Evolutionary conservation across 37 sponge, comb jelly and placozoan genomes (phyloP), one percentile per base, ranked within the genome.

Genomic region (Mnemiopsis leidyi): DNA sequence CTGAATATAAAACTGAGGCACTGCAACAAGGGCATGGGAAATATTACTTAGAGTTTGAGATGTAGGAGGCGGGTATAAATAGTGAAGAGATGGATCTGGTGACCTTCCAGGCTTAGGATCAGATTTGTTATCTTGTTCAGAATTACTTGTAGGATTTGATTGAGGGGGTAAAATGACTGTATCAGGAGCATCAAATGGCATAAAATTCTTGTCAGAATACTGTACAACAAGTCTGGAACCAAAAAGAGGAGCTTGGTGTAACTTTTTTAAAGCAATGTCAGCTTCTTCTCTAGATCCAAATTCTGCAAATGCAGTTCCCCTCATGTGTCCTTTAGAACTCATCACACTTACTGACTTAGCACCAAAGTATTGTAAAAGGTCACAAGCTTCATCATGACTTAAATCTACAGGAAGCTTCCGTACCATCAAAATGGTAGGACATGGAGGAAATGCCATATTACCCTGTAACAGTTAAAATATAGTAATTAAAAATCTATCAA

Each of bases 231-330:
- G 95, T 88, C 95, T 73, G 16, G 82, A 82, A 5, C 96, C 97
- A 83, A 99, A 95, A 85, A 99, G 93, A 0, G 96, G 93, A 69
- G 97, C 79, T 93, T 99, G 99, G 39, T 99, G 99, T 0, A 99
- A 94, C 92, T 95, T 95, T 24, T 73, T 71, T 95, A 98, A 31
- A 0, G 96, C 99, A 23, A 85, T 85, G 39, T 33, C 35, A n/a
- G 90, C 90, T 40, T 85, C 90, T 13, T 85, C 90, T 40, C 61
- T n/a, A 40, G 30, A 36, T 9, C 24, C 7, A 85, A 85, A 85
- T 26, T 85, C 90, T 23, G 90, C 90, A 85, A 85, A 85, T 2
- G 90, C 90, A 29, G 48, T 32, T 38, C 90, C 90, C 39, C 36
- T 85, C 90, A 85, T 85, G 23, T 40, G 40, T 16, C 90, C 90